Base-by-base conservation (phyloP, 2,113 vertebrate genomes). In the Perca schrenkii region DNA sequence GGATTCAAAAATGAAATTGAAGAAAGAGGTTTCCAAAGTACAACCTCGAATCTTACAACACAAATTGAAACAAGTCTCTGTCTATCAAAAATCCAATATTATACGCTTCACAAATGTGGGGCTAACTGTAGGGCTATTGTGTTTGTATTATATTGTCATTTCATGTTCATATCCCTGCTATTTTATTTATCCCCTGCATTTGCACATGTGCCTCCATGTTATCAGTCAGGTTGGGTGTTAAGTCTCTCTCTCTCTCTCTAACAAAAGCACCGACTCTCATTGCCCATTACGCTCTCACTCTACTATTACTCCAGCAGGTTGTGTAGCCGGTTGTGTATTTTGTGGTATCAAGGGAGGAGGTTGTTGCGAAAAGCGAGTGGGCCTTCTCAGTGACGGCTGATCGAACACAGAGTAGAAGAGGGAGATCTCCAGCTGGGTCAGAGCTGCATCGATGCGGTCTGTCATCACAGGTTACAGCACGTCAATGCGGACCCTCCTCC, bases 391-490 rank as follows among this genome's bases (percentile, higher is more conserved):
- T 80, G 85, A 89, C 40, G 75, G 91, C 83, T 92, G 90, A 94
- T 91, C 66, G 74, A 90, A 91, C 79, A 86, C 80, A 11, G 82
- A 82, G 83, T 13, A 10, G 62, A 74, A 72, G 57, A 70, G 85
- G 71, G 85, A 66, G 88, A 84, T 86, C 89, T 90, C 91, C 81
- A 66, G 89, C 85, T 88, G 88, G 81, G 80, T 86, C 70, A 83
- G 84, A 88, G 80, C 83, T 11, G 89, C 86, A 87, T 89, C 81
- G 64, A 85, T 88, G 85, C 85, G 1, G 64, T 74, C 85, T 92
- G 92, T 91, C 91, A 90, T 90, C 82, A 5, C 88, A 84, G 90
- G 92, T 91, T 91, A 91, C 83, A 88, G 77, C 65, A 43, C 65
- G 66, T 84, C 69, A 67, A 77, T 67, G 78, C 19, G 61, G 88